A percentile compares a stretch with the other conserved stretches of the same genome.
Evolutionary conservation across 2,113 vertebrate species (phyloP).

Genomic region (Lichenostomus cassidix): DNA sequence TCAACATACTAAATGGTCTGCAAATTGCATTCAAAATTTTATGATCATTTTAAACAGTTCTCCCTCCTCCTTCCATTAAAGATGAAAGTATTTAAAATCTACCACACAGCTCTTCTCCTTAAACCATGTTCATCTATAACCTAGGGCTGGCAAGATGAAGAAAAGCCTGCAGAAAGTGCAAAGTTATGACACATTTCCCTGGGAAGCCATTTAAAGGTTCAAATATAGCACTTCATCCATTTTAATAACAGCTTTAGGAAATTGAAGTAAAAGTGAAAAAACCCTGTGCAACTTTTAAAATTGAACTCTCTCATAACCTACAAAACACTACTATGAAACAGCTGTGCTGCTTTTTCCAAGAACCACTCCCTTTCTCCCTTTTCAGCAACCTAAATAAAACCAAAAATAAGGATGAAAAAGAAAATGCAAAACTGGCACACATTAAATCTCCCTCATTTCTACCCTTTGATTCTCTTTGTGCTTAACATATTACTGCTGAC

Average conservation of each 20-base stretch:
- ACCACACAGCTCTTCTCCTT: background rate
- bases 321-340: background rate
- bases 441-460: background rate
- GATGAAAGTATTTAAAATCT: conserved; percentile 9
- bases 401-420: background rate
- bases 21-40: background rate
- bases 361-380: background rate
- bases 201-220: background rate
- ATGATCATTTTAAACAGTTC: background rate
- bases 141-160: background rate
- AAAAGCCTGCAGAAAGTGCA: background rate
- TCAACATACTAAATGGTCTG: background rate
- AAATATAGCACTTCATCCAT: background rate
- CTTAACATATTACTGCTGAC: background rate
- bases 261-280: background rate
- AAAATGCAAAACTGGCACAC: background rate
- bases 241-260: background rate
- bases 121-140: background rate
- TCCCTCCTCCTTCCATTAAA: background rate
- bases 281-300: background rate
- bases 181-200: background rate
- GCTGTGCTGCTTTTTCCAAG: background rate
- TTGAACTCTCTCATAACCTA: background rate
- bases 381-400: background rate
- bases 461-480: background rate